Base-by-base conservation (phyloP, 2,113 vertebrate species). In the Suricata suricatta region DNA sequence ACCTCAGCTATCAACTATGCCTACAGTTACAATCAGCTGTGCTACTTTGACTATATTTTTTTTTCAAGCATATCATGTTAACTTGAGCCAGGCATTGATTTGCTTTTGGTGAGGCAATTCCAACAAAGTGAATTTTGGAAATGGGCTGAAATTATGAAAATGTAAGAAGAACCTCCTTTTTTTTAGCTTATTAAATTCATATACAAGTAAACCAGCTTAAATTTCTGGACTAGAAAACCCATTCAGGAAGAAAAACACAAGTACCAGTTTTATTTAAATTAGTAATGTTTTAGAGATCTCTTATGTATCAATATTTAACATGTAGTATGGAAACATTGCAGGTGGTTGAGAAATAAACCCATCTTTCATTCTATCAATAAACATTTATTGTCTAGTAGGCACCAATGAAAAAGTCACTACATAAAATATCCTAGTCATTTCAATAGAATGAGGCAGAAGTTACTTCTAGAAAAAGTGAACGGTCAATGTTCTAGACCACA, bases 121-220 rank as follows among this genome's bases (percentile, higher is more conserved):
- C 74, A 80, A 80, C 35, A 88, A 87, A 82, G 27, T 90, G 57
- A 95, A 85, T 38, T 93, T 95, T 93, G 19, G 10, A 88, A 88
- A 71, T 60, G 88, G 4, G 25, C 54, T 93, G 14, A 88, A 57
- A 52, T 88, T 94, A 94, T 77, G 47, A 94, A 84, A 66, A 27
- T 69, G 1, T 3, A 88, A 72, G 17, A 52, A 64, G 1, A 52
- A 41, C 12, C 31, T 35, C 10, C 16, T 23, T 27, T 15, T 47
- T 64, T 54, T 82, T 44, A 77, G 17, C 38, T 85, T 74, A 68
- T 88, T 88, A 95, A 82, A 69, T 80, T 92, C 38, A 60, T 21
- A 93, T 11, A 66, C 14, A 79, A 93, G 47, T 83, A 63, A 82
- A 68, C 4, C 31, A 92, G 29, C 23, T 91, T 66, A 60, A 86